A percentile compares a stretch with the other conserved stretches of the same genome.
Conservation (phyloP, 37 sponge, comb jelly and placozoan genomes). For the Oscarella lobularis region DNA sequence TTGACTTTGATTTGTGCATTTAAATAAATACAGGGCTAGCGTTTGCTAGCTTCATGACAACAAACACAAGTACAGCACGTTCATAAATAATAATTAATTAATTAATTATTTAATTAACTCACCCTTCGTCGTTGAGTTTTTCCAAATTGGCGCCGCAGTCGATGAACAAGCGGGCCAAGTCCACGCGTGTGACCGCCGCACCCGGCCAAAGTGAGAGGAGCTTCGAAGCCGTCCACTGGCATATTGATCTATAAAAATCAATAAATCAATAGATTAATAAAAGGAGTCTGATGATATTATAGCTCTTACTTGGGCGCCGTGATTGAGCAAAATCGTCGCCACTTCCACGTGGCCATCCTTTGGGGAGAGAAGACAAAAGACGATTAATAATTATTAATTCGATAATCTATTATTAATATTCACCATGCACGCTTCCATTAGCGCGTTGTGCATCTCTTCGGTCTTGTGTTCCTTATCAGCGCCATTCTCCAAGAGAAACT, state of each 20-base stretch:
- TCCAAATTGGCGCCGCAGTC: constrained; percentile 67
- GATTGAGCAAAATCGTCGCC: constrained; percentile 58
- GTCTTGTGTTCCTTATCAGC: constrained; percentile 88
- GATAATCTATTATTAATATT: too few species aligned
- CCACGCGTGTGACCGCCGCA: constrained; percentile 71
- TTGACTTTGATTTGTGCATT: too few species aligned
- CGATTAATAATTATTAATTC: too few species aligned
- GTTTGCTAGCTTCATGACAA: too few species aligned
- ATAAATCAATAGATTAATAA: too few species aligned
- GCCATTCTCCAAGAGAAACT: constrained; percentile 60
- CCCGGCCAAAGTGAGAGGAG: constrained; percentile 65
- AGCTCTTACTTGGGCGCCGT: too few species aligned
- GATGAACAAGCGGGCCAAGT: constrained; percentile 61
- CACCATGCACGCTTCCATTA: constrained; percentile 79
- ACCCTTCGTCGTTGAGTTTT: constrained; percentile 84
- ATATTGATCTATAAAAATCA: constrained; percentile 78
- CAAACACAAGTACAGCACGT: too few species aligned
- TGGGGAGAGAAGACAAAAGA: too few species aligned
- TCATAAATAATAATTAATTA: too few species aligned
- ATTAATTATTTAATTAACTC: too few species aligned
- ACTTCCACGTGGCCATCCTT: constrained; percentile 82
- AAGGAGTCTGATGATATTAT: too few species aligned
- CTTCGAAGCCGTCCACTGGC: constrained; percentile 82
- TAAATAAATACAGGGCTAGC: too few species aligned
- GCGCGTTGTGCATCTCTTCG: constrained; percentile 84